Conservation (phyloP, 2,888 invertebrate species). For the Agrochola macilenta region DNA sequence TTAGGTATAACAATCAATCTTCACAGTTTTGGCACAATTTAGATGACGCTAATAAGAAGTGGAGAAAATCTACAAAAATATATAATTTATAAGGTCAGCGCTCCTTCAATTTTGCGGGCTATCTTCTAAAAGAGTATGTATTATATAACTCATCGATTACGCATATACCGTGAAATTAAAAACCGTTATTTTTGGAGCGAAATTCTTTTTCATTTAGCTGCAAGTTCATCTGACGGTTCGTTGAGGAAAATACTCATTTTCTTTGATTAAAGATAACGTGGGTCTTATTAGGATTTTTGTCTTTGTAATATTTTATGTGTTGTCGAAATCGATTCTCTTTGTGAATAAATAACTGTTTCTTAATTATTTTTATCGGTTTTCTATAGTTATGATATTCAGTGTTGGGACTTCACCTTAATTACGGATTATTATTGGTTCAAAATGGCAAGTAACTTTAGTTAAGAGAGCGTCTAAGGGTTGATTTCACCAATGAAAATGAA, state of each 20-base stretch:
- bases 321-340: background rate
- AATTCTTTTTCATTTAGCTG: constrained; percentile 47
- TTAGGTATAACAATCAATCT: background rate
- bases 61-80: background rate
- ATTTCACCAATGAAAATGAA: no score
- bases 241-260: constrained; percentile 31
- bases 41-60: background rate
- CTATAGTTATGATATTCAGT: background rate
- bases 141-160: constrained; percentile 41
- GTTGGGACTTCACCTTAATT: no score
- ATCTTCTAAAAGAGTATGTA: constrained; percentile 4
- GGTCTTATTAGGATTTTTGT: background rate
- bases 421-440: no score
- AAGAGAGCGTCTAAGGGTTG: no score
- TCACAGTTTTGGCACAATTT: background rate
- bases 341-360: background rate
- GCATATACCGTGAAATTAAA: constrained; percentile 54
- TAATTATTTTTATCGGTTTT: background rate
- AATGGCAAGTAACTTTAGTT: no score
- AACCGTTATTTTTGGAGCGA: constrained; percentile 35
- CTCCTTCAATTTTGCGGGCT: background rate
- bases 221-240: constrained; percentile 8
- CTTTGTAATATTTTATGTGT: background rate
- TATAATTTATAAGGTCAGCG: background rate
- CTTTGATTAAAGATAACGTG: constrained; percentile 19